A percentile compares a stretch with the other conserved stretches of the same genome.
These are phyloP conservation scores for Brachyhypopomus occidentalis DNA, from an alignment of 2,113 vertebrate genomes.

Conservation along the genomic window DNA sequence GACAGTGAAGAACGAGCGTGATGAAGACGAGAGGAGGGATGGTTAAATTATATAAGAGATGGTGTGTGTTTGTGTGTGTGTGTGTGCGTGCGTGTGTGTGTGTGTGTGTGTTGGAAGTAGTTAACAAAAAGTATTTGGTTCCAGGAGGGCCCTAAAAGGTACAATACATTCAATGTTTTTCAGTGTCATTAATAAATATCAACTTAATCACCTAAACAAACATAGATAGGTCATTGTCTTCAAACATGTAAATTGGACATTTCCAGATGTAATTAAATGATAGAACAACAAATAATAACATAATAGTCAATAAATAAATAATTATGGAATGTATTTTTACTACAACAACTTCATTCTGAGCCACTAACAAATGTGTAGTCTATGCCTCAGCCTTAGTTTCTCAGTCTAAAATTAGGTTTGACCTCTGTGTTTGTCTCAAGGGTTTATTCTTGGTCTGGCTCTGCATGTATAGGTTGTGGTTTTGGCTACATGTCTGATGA, in stretches of 20 bases:
- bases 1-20: constrained; percentile 40
- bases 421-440: no score
- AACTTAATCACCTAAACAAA: background rate
- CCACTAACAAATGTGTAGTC: no score
- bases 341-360: no score
- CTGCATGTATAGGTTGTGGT: no score
- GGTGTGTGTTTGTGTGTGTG: background rate
- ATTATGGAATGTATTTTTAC: no score
- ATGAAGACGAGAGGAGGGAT: constrained; percentile 33
- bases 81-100: background rate
- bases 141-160: background rate
- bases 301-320: no score
- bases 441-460: no score
- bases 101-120: constrained; percentile 20
- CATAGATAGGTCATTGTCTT: background rate
- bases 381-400: no score
- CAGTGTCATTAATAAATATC: background rate
- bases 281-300: no score
- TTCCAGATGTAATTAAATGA: no score
- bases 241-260: background rate
- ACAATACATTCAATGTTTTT: background rate
- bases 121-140: background rate
- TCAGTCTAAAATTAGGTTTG: no score
- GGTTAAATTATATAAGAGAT: constrained; percentile 14
- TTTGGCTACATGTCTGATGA: no score